Evolutionary conservation across 2,888 invertebrate species (phyloP).

Genomic region (Lepidochrysops patricia): DNA sequence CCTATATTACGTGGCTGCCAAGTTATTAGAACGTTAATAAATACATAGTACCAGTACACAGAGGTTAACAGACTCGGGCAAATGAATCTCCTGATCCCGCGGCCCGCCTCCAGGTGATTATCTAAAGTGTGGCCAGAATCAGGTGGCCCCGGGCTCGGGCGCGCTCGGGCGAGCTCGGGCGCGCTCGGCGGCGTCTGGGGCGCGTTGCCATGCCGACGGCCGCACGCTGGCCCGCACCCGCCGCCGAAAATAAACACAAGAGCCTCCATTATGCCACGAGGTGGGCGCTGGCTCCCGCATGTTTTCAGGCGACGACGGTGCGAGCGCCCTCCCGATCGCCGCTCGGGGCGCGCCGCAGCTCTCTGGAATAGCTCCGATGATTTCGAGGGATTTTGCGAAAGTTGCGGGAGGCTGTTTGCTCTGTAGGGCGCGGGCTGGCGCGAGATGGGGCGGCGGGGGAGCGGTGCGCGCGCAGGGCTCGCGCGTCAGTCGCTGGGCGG

Average conservation of each 20-base stretch:
- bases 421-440: slow-evolving; percentile 26
- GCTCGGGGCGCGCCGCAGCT: background rate
- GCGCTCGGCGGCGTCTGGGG: slow-evolving; percentile 55
- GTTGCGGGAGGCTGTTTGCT: slow-evolving; percentile 27
- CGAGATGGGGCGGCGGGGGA: slow-evolving; percentile 27
- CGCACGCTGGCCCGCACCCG: slow-evolving; percentile 48
- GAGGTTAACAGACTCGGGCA: slow-evolving; percentile 13
- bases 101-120: slow-evolving; percentile 24
- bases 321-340: background rate
- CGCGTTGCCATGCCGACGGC: slow-evolving; percentile 57
- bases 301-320: slow-evolving; percentile 7
- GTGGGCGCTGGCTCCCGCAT: slow-evolving; percentile 20
- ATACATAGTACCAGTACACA: background rate
- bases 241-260: slow-evolving; percentile 64
- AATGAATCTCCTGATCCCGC: slow-evolving; percentile 18
- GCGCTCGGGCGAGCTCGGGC: slow-evolving; percentile 37
- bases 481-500: slow-evolving; percentile 45
- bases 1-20: background rate
- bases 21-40: background rate
- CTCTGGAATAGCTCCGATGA: slow-evolving; percentile 14
- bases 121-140: slow-evolving; percentile 25
- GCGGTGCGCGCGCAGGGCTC: slow-evolving; percentile 57
- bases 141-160: slow-evolving; percentile 32
- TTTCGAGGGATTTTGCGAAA: slow-evolving; percentile 22
- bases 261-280: slow-evolving; percentile 19